Evolutionary conservation across 1,140 invertebrate genomes (phyloP).

Genomic region (Aricia agestis): DNA sequence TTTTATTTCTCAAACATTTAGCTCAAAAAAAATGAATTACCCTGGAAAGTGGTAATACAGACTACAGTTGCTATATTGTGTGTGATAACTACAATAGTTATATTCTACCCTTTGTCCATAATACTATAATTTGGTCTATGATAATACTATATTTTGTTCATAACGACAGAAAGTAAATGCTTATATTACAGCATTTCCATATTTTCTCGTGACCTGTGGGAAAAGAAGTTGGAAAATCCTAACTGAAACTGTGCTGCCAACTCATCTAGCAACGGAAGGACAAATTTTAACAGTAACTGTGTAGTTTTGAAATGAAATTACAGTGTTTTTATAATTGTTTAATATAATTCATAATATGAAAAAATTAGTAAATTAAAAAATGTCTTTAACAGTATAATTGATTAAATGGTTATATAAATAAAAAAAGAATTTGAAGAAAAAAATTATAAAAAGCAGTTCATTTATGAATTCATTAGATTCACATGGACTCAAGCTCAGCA

Average conservation of each 20-base stretch:
- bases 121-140: too few species aligned
- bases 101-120: too few species aligned
- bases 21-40: too few species aligned
- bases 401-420: constrained; percentile 51
- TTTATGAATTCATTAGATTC: constrained; percentile 25
- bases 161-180: neutral
- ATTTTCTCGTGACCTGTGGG: neutral
- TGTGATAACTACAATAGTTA: too few species aligned
- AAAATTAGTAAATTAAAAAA: constrained; percentile 65
- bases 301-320: constrained; percentile 33
- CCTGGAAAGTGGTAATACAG: too few species aligned
- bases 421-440: constrained; percentile 41
- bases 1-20: neutral
- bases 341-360: constrained; percentile 66
- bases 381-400: constrained; percentile 64
- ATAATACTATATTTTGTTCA: too few species aligned
- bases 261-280: too few species aligned
- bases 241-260: neutral
- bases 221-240: neutral
- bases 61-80: too few species aligned
- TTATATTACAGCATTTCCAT: too few species aligned
- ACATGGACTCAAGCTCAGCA: constrained; percentile 33
- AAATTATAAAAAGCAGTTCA: constrained; percentile 50
- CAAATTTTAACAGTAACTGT: too few species aligned
- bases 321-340: constrained; percentile 37